Evolutionary conservation across 2,888 invertebrate species (phyloP).

Genomic region (Hirtodrosophila cameraria): DNA sequence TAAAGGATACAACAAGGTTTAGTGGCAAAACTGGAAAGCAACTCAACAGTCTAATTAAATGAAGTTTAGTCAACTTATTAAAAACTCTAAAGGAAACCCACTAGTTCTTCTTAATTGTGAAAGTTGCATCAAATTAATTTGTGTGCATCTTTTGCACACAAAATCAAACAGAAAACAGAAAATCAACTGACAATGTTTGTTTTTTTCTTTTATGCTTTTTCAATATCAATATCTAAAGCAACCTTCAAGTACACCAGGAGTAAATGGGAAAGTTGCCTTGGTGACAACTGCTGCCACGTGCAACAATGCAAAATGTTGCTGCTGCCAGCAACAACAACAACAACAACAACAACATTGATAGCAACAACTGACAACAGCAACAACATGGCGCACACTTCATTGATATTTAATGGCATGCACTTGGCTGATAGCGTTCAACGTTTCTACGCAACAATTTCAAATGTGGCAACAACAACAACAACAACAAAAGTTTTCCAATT

Average conservation of each 20-base stretch:
- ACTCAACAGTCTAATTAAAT: conserved; percentile 8
- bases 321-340: conserved; percentile 36
- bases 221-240: conserved; percentile 14
- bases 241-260: conserved; percentile 22
- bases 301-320: conserved; percentile 67
- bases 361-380: conserved; percentile 14
- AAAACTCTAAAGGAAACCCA: neutral
- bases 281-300: conserved; percentile 52
- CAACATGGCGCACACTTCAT: conserved; percentile 41
- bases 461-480: conserved; percentile 29
- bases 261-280: conserved; percentile 43
- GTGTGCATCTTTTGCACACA: neutral
- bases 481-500: conserved; percentile 64
- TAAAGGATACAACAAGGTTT: no score
- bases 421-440: conserved; percentile 49
- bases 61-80: neutral
- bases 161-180: no score
- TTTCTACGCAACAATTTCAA: conserved; percentile 76
- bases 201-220: conserved; percentile 2
- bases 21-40: no score
- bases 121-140: conserved; percentile 21
- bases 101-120: conserved; percentile 2
- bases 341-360: conserved; percentile 16
- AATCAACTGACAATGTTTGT: neutral
- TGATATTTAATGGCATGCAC: conserved; percentile 66